A percentile compares a stretch with the other conserved stretches of the same genome.
Conservation (phyloP, 2,888 invertebrate species). For the Schizaphis graminum region DNA sequence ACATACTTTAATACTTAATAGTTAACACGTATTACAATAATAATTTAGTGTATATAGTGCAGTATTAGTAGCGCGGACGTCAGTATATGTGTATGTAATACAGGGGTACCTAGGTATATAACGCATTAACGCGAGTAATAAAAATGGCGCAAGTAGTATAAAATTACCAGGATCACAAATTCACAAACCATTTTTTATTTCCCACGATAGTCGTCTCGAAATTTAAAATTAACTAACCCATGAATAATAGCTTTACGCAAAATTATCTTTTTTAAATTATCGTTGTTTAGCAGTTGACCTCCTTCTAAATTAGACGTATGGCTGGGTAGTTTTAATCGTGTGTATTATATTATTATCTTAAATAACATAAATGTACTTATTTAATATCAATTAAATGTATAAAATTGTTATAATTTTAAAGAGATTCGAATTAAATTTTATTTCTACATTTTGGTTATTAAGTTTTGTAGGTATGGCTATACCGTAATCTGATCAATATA, state of each 20-base stretch:
- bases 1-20: no score
- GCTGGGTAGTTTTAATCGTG: not conserved
- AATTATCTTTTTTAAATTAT: not conserved
- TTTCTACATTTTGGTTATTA: slow-evolving; percentile 24
- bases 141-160: not conserved
- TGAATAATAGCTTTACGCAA: not conserved
- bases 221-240: not conserved
- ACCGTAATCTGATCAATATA: slow-evolving; percentile 64
- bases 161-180: not conserved
- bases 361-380: not conserved
- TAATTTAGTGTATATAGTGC: not conserved
- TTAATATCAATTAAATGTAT: no score
- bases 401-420: not conserved
- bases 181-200: not conserved
- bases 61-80: not conserved
- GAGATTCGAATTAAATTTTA: not conserved
- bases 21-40: not conserved
- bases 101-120: not conserved
- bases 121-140: not conserved
- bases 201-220: not conserved
- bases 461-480: slow-evolving; percentile 57
- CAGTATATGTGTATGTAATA: not conserved
- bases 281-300: not conserved
- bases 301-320: not conserved
- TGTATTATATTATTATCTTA: not conserved